Percentiles rank a stretch among this genome's conserved stretches.
phyloP scores from a whole-genome alignment of 2,797 vertebrate genomes.

The Holocentrus rufus region DNA sequence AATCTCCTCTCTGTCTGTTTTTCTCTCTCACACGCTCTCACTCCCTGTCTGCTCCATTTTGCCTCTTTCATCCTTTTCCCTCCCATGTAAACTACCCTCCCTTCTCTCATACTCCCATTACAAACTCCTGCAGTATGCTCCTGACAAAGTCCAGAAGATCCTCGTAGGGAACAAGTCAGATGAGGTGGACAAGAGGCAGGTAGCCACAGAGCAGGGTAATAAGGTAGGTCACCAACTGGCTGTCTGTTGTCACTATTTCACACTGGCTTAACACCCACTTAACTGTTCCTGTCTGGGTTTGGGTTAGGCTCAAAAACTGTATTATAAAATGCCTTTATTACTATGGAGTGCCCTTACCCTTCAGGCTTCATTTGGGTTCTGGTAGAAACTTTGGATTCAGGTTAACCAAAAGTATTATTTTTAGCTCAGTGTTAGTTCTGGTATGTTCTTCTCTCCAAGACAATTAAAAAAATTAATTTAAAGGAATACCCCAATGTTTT shows the following conservation, averaged over 20 bases:
- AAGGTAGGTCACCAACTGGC: constrained; percentile 82
- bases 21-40: constrained; percentile 1
- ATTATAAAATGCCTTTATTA: too few species aligned
- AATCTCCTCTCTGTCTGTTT: constrained; percentile 8
- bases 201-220: constrained; percentile 92
- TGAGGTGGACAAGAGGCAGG: constrained; percentile 94
- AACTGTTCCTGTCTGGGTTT: neutral
- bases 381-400: too few species aligned
- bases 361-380: too few species aligned
- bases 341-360: too few species aligned
- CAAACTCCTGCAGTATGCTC: constrained; percentile 86
- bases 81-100: constrained; percentile 17
- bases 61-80: constrained; percentile 8
- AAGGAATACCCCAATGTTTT: too few species aligned
- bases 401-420: too few species aligned
- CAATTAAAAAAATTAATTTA: too few species aligned
- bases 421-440: too few species aligned
- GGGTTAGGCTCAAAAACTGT: too few species aligned
- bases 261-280: neutral
- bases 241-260: neutral
- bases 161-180: constrained; percentile 96
- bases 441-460: too few species aligned
- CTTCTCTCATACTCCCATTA: neutral
- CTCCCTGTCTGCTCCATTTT: constrained; percentile 3
- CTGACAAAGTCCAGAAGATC: constrained; percentile 95